A percentile compares a stretch with the other conserved stretches of the same genome.
phyloP scores from a whole-genome alignment of 2,113 vertebrate species.

The Lipotes vexillifer region DNA sequence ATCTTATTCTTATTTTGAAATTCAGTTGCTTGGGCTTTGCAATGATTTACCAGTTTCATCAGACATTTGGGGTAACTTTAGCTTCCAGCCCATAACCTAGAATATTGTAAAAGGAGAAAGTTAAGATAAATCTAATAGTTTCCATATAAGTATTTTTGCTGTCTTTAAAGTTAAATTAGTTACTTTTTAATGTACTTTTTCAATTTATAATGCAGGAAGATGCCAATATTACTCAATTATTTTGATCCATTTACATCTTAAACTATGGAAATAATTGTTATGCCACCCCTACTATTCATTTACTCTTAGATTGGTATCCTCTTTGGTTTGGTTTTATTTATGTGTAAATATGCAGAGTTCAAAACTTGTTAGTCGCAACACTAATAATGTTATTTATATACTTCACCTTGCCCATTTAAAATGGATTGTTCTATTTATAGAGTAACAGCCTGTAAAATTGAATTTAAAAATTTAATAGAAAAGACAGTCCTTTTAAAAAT shows the following conservation, averaged over 20 bases:
- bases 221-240: conserved; percentile 45
- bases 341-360: conserved; percentile 69
- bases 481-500: conserved; percentile 68
- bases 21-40: neutral
- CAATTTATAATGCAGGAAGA: conserved; percentile 6
- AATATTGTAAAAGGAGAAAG: neutral
- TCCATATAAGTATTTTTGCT: neutral
- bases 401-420: conserved; percentile 72
- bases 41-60: neutral
- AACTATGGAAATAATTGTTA: conserved; percentile 45
- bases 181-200: neutral
- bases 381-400: conserved; percentile 75
- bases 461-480: conserved; percentile 75
- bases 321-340: conserved; percentile 62
- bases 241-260: conserved; percentile 58
- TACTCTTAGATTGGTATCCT: conserved; percentile 53
- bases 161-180: conserved; percentile 7
- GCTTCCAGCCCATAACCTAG: neutral
- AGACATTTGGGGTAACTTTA: neutral
- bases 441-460: conserved; percentile 79
- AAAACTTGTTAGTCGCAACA: conserved; percentile 69
- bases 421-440: conserved; percentile 76
- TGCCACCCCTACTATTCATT: conserved; percentile 15
- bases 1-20: neutral
- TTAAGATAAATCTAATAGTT: conserved; percentile 13